Percentiles rank a stretch among this genome's conserved stretches.
phyloP scores from a whole-genome alignment of 2,888 invertebrate species.

The Seira sanloemensis region DNA sequence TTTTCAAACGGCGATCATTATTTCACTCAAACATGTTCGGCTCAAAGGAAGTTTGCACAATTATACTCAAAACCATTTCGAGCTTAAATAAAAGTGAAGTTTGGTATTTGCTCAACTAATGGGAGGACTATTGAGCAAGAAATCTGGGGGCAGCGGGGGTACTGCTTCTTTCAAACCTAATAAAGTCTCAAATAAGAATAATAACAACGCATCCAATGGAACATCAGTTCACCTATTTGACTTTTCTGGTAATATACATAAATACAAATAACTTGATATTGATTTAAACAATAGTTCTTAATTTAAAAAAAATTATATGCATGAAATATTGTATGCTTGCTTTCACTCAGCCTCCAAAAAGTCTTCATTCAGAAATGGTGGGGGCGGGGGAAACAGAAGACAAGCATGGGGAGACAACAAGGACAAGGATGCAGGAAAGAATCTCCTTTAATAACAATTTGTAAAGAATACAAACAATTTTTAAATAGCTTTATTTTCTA shows the following conservation, averaged over 20 bases:
- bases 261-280: not conserved
- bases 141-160: not conserved
- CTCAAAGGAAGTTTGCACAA: no score
- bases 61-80: not conserved
- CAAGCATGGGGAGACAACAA: constrained; percentile 48
- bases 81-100: not conserved
- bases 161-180: constrained; percentile 24
- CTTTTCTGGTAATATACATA: constrained; percentile 27
- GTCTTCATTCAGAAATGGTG: constrained; percentile 15
- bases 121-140: constrained; percentile 44
- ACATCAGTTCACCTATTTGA: constrained; percentile 52
- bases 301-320: constrained; percentile 9
- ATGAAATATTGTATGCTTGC: not conserved
- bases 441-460: constrained; percentile 41
- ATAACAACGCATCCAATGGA: not conserved
- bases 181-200: constrained; percentile 18
- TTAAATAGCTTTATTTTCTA: no score
- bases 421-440: constrained; percentile 56
- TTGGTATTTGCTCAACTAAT: no score
- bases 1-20: not conserved
- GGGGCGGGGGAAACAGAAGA: constrained; percentile 33
- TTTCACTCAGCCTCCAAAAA: constrained; percentile 26
- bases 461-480: no score
- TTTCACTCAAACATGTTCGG: not conserved
- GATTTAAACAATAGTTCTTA: constrained; percentile 5